Conservation (phyloP, 2,888 invertebrate species). For the Chalcis sispes region DNA sequence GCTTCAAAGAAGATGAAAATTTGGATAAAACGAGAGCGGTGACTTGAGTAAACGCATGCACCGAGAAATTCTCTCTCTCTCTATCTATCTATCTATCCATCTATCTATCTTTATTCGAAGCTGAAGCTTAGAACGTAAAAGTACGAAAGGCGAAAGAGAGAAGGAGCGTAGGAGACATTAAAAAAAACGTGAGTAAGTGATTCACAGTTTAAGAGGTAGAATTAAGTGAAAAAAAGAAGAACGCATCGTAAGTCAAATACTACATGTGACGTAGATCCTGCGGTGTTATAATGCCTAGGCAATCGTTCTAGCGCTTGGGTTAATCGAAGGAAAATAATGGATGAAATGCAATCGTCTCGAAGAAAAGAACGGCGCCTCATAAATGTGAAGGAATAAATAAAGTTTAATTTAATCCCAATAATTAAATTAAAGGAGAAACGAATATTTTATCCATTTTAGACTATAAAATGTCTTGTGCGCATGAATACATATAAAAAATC, state of each 20-base stretch:
- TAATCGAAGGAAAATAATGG: conserved; percentile 48
- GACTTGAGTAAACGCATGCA: background rate
- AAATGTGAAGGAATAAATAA: too few relatives aligned
- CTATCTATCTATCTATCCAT: too few relatives aligned
- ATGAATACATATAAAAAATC: too few relatives aligned
- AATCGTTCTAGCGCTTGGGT: background rate
- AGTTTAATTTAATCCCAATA: too few relatives aligned
- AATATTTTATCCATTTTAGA: too few relatives aligned
- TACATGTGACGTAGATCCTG: background rate
- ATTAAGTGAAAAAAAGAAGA: conserved; percentile 39
- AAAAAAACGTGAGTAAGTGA: conserved; percentile 45
- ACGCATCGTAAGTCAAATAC: too few relatives aligned
- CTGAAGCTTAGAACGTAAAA: background rate
- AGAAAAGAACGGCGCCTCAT: too few relatives aligned
- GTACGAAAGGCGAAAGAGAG: conserved; percentile 26
- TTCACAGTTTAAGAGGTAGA: conserved; percentile 34
- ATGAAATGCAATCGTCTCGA: too few relatives aligned
- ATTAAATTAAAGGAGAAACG: too few relatives aligned
- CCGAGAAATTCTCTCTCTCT: too few relatives aligned
- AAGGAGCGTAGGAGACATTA: conserved; percentile 20
- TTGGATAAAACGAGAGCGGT: conserved; percentile 26
- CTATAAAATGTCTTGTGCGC: too few relatives aligned
- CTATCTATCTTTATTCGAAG: too few relatives aligned
- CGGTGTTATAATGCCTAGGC: background rate
- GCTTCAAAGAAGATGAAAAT: conserved; percentile 41